Base-by-base conservation (phyloP, 2,888 invertebrate genomes). In the Aphelenchoides bicaudatus region DNA sequence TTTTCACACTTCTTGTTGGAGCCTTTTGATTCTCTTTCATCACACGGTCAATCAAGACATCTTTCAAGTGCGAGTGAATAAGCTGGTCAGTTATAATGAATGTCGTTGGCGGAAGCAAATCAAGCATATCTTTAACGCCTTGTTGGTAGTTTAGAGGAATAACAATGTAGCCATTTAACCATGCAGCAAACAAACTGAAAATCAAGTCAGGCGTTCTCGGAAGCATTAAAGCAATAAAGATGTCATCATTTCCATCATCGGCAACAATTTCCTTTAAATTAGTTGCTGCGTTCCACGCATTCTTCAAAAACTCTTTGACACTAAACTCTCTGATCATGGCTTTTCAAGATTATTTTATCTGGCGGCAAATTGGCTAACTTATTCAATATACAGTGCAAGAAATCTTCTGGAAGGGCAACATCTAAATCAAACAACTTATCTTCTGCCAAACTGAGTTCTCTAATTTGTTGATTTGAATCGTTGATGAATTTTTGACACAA, bases 31-130 rank as follows among this genome's bases (percentile, higher is more conserved):
- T 43, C 43, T 43, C 10, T 3, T 23, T 48, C 16, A 28, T 25
- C 25, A 27, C 28, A 16, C 28, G 28, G 49, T 43, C 43, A 16
- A 25, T 28, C 13, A 27, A 25, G 13, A 43, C 13, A 23, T 27
- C 43, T 29, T 49, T 49, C 34, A 49, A 49, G 3, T 21, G 28
- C 2, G 3, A 8, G 13, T 31, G 10, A 8, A 38, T 51, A 2
- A 21, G 25, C 8, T 30, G n/a, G 37, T 51, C 52, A n/a, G 52
- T n/a, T 19, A 43, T 43, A 19, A 43, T 8, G 23, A 43, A 8
- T 8, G 16, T 43, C 43, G 8, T 8, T 6, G 10, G 10, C 21
- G 23, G 23, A 6, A 43, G 43, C 23, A 25, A 10, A 8, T 43
- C 43, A 25, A 43, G 43, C 23, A 19, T 21, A 10, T n/a, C 21